Percentiles rank a stretch among this genome's conserved stretches.
Evolutionary conservation across 2,888 invertebrate species (phyloP).

Genomic region (Ochropleura leucogaster): DNA sequence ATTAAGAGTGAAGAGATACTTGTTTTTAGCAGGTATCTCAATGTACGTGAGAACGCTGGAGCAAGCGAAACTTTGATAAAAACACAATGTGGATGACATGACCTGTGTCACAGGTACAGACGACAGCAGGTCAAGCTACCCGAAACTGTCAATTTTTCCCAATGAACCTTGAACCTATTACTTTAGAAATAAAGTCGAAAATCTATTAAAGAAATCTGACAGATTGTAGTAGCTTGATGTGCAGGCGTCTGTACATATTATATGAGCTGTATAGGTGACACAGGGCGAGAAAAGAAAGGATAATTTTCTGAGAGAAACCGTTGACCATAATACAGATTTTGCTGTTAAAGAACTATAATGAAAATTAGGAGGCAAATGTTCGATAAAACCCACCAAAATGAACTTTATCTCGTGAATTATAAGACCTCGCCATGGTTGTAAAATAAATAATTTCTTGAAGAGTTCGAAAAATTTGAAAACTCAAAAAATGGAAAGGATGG

Average conservation of each 20-base stretch:
- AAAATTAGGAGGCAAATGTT: not conserved
- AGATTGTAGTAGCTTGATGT: no score
- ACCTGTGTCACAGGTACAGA: not conserved
- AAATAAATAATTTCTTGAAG: not conserved
- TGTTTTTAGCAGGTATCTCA: constrained; percentile 42
- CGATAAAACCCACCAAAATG: not conserved
- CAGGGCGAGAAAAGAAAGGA: not conserved
- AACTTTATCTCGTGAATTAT: not conserved
- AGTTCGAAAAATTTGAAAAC: not conserved
- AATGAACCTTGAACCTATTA: no score
- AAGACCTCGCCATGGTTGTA: not conserved
- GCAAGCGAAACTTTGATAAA: constrained; percentile 58
- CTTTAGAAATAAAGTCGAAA: no score
- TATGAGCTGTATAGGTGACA: constrained; percentile 3
- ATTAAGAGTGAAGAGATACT: constrained; percentile 20
- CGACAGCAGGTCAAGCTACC: no score
- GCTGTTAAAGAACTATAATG: no score
- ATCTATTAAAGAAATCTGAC: no score
- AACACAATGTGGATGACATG: constrained; percentile 43
- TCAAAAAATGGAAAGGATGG: no score
- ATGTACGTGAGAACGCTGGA: constrained; percentile 47
- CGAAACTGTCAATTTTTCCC: no score
- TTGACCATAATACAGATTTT: not conserved
- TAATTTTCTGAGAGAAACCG: not conserved
- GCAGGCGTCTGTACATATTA: no score